Evolutionary conservation across 2,797 vertebrate species (phyloP).

Genomic region (Enteromius fasciolatus): DNA sequence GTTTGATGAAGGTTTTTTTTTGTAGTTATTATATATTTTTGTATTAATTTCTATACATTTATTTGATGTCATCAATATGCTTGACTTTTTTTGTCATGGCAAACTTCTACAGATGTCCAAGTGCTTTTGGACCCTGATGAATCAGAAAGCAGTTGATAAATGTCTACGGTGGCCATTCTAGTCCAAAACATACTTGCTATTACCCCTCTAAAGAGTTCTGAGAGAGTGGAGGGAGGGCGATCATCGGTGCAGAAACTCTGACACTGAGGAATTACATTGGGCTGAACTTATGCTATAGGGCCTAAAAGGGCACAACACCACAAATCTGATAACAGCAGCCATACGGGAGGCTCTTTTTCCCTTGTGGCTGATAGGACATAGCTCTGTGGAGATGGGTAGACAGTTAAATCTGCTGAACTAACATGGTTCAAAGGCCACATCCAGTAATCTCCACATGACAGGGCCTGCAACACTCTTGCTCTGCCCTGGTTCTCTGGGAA

Average conservation of each 20-base stretch:
- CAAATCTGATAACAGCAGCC: conserved; percentile 55
- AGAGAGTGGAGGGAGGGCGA: conserved; percentile 34
- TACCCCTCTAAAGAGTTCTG: conserved; percentile 30
- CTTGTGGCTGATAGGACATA: conserved; percentile 22
- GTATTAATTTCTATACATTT: no score
- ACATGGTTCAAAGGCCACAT: conserved; percentile 47
- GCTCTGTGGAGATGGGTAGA: conserved; percentile 37
- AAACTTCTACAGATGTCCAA: background rate
- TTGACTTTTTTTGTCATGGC: no score
- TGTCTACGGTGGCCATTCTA: background rate
- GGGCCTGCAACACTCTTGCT: conserved; percentile 3
- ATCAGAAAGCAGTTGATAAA: background rate
- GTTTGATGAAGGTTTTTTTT: no score
- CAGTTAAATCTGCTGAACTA: conserved; percentile 49
- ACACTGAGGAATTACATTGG: conserved; percentile 60
- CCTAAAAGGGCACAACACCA: conserved; percentile 42
- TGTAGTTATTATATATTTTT: no score
- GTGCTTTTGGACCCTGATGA: background rate
- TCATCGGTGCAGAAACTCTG: conserved; percentile 56
- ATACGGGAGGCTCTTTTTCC: conserved; percentile 24
- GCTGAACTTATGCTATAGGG: conserved; percentile 51
- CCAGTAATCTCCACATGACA: conserved; percentile 43
- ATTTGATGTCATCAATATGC: no score
- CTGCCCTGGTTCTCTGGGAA: conserved; percentile 21
- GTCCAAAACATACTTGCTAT: background rate